These are phyloP conservation scores for Botia kubotai DNA, from an alignment of 2,797 vertebrate species.

Conservation along the genomic window DNA sequence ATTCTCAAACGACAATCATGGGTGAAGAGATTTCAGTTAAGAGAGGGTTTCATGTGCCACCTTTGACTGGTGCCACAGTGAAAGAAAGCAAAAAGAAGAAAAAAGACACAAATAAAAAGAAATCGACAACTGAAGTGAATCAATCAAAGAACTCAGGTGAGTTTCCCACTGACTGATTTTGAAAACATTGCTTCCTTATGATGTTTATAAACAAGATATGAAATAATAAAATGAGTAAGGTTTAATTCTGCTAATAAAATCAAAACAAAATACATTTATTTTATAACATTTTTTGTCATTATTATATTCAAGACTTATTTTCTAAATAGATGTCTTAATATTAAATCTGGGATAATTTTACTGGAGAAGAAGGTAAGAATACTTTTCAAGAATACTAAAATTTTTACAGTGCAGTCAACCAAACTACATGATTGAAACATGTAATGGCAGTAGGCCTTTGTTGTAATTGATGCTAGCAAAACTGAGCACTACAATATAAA, in stretches of 20 bases:
- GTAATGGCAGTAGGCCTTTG: no score
- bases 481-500: no score
- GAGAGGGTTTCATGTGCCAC: conserved; percentile 41
- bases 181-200: no score
- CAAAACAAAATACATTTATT: no score
- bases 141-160: conserved; percentile 56
- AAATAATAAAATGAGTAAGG: background rate
- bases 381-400: no score
- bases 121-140: conserved; percentile 4
- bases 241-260: no score
- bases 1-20: background rate
- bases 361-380: background rate
- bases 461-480: no score
- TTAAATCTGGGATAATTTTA: background rate
- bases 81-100: conserved; percentile 53
- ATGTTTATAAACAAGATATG: no score
- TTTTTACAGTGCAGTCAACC: no score
- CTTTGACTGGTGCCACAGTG: conserved; percentile 6
- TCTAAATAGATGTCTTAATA: background rate
- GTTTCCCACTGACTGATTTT: background rate
- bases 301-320: background rate
- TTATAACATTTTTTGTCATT: background rate
- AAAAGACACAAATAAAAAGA: conserved; percentile 49
- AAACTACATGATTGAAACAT: no score
- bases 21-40: conserved; percentile 17